Evolutionary conservation across 2,113 vertebrate genomes (phyloP), one percentile per base, ranked within the genome.

Genomic region (Cinclus cinclus): DNA sequence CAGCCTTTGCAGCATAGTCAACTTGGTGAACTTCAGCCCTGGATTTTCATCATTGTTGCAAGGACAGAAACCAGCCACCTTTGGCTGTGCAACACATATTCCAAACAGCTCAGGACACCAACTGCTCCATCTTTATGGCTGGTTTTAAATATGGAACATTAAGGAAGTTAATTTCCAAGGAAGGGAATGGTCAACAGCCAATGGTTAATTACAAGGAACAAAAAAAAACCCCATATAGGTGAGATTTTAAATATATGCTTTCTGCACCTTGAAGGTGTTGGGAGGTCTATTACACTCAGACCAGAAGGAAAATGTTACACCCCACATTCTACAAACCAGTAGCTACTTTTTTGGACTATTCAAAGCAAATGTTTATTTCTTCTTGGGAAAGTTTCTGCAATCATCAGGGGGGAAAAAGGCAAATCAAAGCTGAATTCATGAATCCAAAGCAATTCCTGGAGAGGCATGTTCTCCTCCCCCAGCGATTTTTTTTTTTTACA

Each of bases 381-480:
- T 75, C 24, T 71, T 64, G 52, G 64, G 53, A 58, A 92, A 84
- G 28, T 49, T 74, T 90, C 58, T 69, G 58, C 69, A 89, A 82
- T 28, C 60, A 78, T 75, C 56, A 59, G n/a, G 22, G 55, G 52
- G 75, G 25, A 52, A 74, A 89, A 52, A 77, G 56, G 35, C 35
- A 79, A 92, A 64, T 89, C 50, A n/a, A 89, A 86, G 80, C 44
- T 78, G 76, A 90, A 93, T 81, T 92, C 20, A 90, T 52, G 42
- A 92, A 95, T 74, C 68, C 77, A 75, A 67, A 92, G 56, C 77
- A 92, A 79, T 77, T 95, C 63, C 75, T 92, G 55, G 67, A 96
- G 62, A 94, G 41, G 41, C 18, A 1, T 21, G 17, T 21, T 91
- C 21, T 24, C 67, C 24, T 56, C 44, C 39, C 9, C 15, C 42